Percentiles rank a stretch among this genome's conserved stretches.
Evolutionary conservation across 2,113 vertebrate species (phyloP).

Genomic region (Microtus oregoni): DNA sequence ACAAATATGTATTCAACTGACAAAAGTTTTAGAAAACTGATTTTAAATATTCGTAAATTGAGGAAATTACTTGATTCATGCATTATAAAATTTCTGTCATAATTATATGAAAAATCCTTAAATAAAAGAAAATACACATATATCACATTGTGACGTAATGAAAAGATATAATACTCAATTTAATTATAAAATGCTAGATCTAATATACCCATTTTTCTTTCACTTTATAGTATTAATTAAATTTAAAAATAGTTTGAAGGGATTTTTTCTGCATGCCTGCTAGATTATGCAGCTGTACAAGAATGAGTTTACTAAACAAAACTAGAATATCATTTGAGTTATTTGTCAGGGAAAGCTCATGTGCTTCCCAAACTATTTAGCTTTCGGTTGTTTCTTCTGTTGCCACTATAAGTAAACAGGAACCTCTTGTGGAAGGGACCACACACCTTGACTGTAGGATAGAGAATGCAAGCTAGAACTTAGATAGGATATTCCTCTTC

Average conservation of each 20-base stretch:
- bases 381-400: rapidly evolving
- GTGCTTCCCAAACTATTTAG: neutral
- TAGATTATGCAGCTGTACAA: neutral
- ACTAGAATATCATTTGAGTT: neutral
- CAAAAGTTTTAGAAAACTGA: neutral
- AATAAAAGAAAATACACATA: neutral
- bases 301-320: neutral
- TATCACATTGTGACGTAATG: neutral
- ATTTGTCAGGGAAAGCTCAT: neutral
- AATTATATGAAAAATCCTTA: neutral
- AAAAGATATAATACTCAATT: neutral
- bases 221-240: neutral
- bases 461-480: neutral
- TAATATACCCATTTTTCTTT: neutral
- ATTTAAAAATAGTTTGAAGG: neutral
- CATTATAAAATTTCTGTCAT: neutral
- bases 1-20: neutral
- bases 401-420: neutral
- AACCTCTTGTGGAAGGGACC: neutral
- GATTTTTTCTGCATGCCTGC: neutral
- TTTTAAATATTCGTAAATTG: neutral
- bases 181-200: neutral
- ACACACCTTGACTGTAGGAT: neutral
- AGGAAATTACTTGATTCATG: neutral
- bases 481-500: neutral